Evolutionary conservation across 2,797 vertebrate genomes (phyloP).

Genomic region (Merluccius polli): DNA sequence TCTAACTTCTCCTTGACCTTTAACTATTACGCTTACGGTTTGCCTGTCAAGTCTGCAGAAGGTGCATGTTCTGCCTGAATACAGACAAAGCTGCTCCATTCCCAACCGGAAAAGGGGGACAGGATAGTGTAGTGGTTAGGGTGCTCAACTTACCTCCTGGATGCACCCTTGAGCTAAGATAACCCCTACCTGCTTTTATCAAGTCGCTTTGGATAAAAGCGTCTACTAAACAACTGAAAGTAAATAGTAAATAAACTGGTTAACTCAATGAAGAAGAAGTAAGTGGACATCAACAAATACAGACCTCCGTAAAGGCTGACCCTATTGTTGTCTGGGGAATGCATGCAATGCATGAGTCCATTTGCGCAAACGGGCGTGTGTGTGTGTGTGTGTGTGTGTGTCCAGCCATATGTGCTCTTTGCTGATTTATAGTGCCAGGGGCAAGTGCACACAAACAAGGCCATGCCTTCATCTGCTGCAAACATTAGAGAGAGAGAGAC

Average conservation of each 20-base stretch:
- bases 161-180: neutral
- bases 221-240: neutral
- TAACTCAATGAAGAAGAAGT: neutral
- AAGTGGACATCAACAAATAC: slow-evolving; percentile 15
- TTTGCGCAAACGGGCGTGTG: slow-evolving; percentile 29
- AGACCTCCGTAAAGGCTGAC: slow-evolving; percentile 37
- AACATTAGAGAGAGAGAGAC: slow-evolving; percentile 50
- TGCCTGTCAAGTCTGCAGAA: too few species aligned
- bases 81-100: neutral
- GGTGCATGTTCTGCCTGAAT: too few species aligned
- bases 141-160: too few species aligned
- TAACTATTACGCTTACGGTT: too few species aligned
- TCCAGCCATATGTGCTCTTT: slow-evolving; percentile 61
- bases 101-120: neutral
- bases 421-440: slow-evolving; percentile 65
- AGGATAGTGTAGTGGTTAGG: too few species aligned
- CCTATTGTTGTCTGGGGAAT: slow-evolving; percentile 42
- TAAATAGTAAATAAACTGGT: neutral
- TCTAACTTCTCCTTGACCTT: too few species aligned
- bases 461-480: slow-evolving; percentile 63
- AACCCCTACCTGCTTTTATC: neutral
- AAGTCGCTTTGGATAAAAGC: neutral
- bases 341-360: slow-evolving; percentile 38
- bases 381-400: slow-evolving; percentile 27
- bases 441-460: slow-evolving; percentile 64